Evolutionary conservation across 2,113 vertebrate species (phyloP).

Genomic region (Rhynchopsitta pachyrhyncha): DNA sequence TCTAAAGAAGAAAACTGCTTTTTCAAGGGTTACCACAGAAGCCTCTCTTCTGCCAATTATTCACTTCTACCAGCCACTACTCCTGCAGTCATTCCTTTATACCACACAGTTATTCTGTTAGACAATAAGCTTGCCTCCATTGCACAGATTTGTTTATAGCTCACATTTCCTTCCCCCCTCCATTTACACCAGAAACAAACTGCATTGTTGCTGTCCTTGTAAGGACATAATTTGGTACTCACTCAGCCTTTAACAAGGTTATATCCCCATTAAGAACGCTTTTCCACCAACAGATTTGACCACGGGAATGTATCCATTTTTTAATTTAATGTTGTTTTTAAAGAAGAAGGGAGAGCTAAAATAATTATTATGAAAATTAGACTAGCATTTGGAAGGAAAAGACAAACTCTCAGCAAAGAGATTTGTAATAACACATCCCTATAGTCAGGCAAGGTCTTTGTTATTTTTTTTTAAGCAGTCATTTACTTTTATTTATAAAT

Average conservation of each 20-base stretch:
- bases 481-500: slow-evolving; percentile 30
- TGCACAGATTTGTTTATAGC: neutral
- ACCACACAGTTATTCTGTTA: neutral
- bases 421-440: neutral
- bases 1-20: neutral
- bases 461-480: neutral
- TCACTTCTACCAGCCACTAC: neutral
- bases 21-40: neutral
- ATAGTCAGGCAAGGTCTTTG: slow-evolving; percentile 2
- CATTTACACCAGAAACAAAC: neutral
- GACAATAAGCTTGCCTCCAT: neutral
- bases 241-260: slow-evolving; percentile 30
- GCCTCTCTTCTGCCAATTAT: neutral
- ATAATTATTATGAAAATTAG: slow-evolving; percentile 38
- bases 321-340: neutral
- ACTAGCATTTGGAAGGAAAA: slow-evolving; percentile 22
- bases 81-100: neutral
- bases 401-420: slow-evolving; percentile 18
- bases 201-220: neutral
- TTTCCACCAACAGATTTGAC: slow-evolving; percentile 30
- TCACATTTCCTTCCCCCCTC: neutral
- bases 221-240: neutral
- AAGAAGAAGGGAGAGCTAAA: neutral
- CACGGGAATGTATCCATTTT: neutral
- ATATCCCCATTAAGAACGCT: slow-evolving; percentile 4